Evolutionary conservation across 2,113 vertebrate genomes (phyloP).

Genomic region (Machaerirhynchus nigripectus): DNA sequence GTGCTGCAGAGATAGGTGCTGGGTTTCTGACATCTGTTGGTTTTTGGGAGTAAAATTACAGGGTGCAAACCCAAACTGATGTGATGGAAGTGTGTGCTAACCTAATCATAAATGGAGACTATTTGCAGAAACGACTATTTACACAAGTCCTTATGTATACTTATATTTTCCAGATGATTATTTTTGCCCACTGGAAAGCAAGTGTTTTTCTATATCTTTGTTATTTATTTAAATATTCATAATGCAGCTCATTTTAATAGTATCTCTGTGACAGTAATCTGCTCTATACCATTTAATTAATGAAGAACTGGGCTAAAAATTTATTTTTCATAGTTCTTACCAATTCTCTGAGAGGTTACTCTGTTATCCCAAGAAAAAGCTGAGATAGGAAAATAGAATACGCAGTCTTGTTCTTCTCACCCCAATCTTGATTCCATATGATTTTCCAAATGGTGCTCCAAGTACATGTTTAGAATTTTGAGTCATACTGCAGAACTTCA

Average conservation of each 20-base stretch:
- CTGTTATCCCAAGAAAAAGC: neutral
- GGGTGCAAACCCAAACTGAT: neutral
- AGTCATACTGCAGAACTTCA: neutral
- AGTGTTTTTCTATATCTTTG: neutral
- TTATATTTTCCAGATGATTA: neutral
- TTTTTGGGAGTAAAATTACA: neutral
- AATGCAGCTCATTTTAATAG: neutral
- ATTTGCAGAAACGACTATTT: neutral
- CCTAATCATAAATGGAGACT: neutral
- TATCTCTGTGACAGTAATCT: neutral
- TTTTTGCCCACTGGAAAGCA: neutral
- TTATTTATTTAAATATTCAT: neutral
- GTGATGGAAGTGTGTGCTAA: neutral
- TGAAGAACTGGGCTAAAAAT: neutral
- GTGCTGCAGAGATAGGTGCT: neutral
- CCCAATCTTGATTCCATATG: accelerated
- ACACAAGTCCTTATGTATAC: neutral
- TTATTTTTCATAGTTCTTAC: neutral
- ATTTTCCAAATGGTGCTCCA: neutral
- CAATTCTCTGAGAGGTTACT: too few relatives aligned
- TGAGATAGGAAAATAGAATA: neutral
- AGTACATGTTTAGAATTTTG: neutral
- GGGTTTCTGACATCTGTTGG: neutral
- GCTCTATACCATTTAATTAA: neutral
- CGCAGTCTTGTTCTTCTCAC: neutral